A percentile compares a stretch with the other conserved stretches of the same genome.
Conservation (phyloP, 2,113 vertebrate species). For the Pachycephala philippinensis region DNA sequence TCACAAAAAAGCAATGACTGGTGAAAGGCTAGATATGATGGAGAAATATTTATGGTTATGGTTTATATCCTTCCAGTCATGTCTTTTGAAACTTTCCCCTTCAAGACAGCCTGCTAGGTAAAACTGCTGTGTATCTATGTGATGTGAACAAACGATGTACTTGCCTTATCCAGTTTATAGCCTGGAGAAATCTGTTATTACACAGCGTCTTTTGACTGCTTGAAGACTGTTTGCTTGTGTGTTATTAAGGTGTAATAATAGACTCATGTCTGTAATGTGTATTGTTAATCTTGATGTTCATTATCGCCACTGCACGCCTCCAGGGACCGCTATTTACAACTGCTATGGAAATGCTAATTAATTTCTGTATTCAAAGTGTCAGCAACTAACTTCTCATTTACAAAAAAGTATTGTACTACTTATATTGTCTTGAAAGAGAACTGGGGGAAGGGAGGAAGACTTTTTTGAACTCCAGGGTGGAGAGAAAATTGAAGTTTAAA, state of each 20-base stretch:
- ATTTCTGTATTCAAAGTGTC: conserved; percentile 43
- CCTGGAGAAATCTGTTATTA: not conserved
- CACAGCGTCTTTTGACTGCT: not conserved
- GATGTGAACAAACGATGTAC: not conserved
- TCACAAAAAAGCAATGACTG: not conserved
- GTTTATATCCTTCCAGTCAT: not conserved
- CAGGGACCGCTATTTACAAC: not conserved
- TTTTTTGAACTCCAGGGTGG: not conserved
- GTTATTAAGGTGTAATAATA: conserved; percentile 2
- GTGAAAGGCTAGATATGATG: not conserved
- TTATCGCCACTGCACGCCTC: not conserved
- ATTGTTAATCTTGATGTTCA: conserved; percentile 29
- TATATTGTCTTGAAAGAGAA: not conserved
- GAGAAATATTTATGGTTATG: not conserved
- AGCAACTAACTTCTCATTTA: conserved; percentile 4
- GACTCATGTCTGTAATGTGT: not conserved
- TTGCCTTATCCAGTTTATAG: not conserved
- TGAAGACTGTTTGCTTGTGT: not conserved
- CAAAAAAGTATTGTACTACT: not conserved
- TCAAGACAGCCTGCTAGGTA: not conserved
- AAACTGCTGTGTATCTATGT: not conserved
- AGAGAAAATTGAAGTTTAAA: conserved; percentile 48
- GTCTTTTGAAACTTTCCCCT: not conserved
- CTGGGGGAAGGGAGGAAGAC: not conserved
- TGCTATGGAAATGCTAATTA: conserved; percentile 42